Evolutionary conservation across 2,888 invertebrate species (phyloP), one percentile per base, ranked within the genome.

Genomic region (Latheticus oryzae): DNA sequence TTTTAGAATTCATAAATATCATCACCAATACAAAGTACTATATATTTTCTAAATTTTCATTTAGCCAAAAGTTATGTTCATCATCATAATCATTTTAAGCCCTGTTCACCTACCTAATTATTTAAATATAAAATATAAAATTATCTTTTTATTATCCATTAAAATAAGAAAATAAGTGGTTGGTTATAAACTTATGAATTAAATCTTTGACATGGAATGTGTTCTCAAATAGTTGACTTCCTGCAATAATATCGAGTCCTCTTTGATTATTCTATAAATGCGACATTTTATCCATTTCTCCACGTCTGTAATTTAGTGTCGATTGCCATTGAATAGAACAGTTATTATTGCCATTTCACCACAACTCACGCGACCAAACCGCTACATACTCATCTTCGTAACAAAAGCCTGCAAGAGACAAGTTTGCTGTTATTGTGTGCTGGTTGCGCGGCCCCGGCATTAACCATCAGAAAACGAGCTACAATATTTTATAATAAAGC

Each of bases 401-500:
- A 42, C 42, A 47, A 47, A 32, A 47, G 47, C 32, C 47, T 47
- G 47, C 9, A 33, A 47, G 47, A 47, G 47, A 47, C 32, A 47
- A 47, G 33, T n/a, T 28, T 12, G 5, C 28, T 5, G 28, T 45
- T 21, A 32, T 45, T 45, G 40, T 42, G 40, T 42, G 45, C 28
- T 45, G 45, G 45, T 30, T 45, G 45, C 45, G 32, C 45, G 45
- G 45, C 45, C 42, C 42, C 45, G 30, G 45, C 45, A 45, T 45
- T 45, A 45, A 32, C 45, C 45, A 45, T 45, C 45, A 45, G 30
- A 45, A 47, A 47, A 47, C 47, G 47, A 48, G 45, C 53, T 42
- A 61, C 70, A 68, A 67, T 72, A 73, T 71, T 73, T 74, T 73
- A 73, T 73, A 73, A 74, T 72, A 71, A 71, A 69, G 75, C 75